A percentile compares a stretch with the other conserved stretches of the same genome.
These are phyloP conservation scores for Drosophila putrida DNA, from an alignment of 2,888 invertebrate genomes.

Conservation along the genomic window DNA sequence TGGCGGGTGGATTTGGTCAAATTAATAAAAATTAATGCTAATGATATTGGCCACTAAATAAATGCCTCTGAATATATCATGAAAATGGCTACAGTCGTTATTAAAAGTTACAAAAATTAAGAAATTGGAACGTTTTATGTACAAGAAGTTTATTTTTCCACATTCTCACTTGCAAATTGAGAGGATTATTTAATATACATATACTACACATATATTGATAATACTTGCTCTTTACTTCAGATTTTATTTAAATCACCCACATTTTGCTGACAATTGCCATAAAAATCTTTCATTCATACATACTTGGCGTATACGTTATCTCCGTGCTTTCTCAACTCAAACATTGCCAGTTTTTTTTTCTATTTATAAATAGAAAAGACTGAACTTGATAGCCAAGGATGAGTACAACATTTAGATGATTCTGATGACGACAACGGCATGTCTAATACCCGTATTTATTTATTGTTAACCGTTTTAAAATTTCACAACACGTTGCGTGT, in stretches of 20 bases:
- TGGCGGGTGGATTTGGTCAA: conserved; percentile 13
- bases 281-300: conserved; percentile 14
- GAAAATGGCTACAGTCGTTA: conserved; percentile 7
- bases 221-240: background rate
- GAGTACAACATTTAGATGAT: conserved; percentile 39
- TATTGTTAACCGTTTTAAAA: conserved; percentile 64
- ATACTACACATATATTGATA: background rate
- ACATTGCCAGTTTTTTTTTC: conserved; percentile 4
- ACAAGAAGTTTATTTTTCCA: background rate
- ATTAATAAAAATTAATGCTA: conserved; percentile 58
- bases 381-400: conserved; percentile 36
- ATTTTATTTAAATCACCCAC: background rate
- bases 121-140: background rate
- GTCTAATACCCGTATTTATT: conserved; percentile 57
- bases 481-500: conserved; percentile 46
- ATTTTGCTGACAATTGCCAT: background rate
- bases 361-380: conserved; percentile 18
- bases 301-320: conserved; percentile 8
- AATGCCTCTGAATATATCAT: conserved; percentile 21
- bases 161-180: background rate
- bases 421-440: conserved; percentile 35
- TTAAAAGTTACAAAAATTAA: conserved; percentile 9
- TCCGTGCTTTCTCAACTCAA: background rate
- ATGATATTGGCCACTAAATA: conserved; percentile 43
- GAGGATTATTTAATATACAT: background rate